These are phyloP conservation scores for Tenthredo livida DNA, from an alignment of 2,888 invertebrate genomes.

Conservation along the genomic window DNA sequence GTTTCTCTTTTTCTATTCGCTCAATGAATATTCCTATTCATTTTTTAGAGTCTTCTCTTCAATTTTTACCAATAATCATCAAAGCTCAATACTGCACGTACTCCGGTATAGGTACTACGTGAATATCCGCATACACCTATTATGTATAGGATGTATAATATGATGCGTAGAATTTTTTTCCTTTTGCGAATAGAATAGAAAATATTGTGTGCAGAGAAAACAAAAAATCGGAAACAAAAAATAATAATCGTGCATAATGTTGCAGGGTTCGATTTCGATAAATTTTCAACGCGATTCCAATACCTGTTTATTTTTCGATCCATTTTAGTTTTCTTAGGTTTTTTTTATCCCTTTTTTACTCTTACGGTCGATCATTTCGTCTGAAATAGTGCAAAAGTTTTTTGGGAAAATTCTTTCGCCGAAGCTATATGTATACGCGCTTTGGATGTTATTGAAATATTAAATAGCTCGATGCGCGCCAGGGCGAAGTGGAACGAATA, in stretches of 20 bases:
- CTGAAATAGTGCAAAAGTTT: neutral
- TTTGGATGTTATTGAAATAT: slow-evolving; percentile 42
- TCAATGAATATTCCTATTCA: slow-evolving; percentile 15
- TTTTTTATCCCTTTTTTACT: neutral
- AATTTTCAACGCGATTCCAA: neutral
- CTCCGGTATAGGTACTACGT: neutral
- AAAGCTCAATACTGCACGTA: neutral
- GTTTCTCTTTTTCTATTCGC: neutral
- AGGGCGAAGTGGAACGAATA: slow-evolving; percentile 22
- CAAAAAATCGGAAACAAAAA: neutral
- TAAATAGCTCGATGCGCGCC: slow-evolving; percentile 16
- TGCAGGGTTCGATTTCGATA: neutral
- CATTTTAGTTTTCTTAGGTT: neutral
- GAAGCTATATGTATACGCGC: neutral
- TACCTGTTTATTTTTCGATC: neutral
- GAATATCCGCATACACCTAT: neutral
- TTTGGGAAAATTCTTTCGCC: neutral
- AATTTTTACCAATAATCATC: neutral
- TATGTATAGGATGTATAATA: neutral
- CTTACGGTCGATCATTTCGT: neutral
- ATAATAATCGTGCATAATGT: neutral
- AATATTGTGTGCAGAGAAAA: neutral
- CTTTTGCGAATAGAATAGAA: neutral
- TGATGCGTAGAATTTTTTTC: neutral
- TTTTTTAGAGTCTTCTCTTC: neutral